Conservation (phyloP, 2,888 invertebrate species). For the Drosophila siamana region DNA sequence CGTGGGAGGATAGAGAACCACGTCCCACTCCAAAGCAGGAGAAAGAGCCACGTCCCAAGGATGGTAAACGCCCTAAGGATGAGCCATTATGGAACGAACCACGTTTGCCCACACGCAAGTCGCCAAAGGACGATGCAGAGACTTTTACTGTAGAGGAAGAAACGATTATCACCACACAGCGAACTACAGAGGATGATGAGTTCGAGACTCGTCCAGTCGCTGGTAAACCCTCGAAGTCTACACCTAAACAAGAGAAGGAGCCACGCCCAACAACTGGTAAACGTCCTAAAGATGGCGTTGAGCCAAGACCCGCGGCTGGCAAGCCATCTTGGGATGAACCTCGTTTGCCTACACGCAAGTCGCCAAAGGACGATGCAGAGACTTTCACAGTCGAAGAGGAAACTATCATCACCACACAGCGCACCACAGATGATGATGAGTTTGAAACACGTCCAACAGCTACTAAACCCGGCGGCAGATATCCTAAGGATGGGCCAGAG, state of each 20-base stretch:
- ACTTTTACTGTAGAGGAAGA: constrained; percentile 2
- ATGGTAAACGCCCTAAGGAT: background rate
- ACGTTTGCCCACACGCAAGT: background rate
- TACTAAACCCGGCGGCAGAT: background rate
- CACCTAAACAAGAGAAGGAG: background rate
- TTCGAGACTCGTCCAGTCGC: background rate
- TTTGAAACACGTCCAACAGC: background rate
- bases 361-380: constrained; percentile 16
- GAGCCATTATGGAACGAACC: constrained; percentile 23
- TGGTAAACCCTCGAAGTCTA: background rate
- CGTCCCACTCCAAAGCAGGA: background rate
- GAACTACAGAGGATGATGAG: background rate
- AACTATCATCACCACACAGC: background rate
- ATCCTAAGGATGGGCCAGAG: background rate
- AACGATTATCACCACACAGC: background rate
- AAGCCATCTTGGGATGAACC: constrained; percentile 26
- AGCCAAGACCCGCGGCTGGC: background rate
- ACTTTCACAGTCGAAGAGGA: constrained; percentile 5
- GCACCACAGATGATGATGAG: background rate
- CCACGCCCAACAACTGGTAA: background rate
- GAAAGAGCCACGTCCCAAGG: background rate
- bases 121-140: constrained; percentile 18
- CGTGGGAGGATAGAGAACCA: background rate
- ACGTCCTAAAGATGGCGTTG: background rate
- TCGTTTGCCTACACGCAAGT: background rate